Evolutionary conservation across 2,888 invertebrate genomes (phyloP).

Genomic region (Pyralis farinalis): DNA sequence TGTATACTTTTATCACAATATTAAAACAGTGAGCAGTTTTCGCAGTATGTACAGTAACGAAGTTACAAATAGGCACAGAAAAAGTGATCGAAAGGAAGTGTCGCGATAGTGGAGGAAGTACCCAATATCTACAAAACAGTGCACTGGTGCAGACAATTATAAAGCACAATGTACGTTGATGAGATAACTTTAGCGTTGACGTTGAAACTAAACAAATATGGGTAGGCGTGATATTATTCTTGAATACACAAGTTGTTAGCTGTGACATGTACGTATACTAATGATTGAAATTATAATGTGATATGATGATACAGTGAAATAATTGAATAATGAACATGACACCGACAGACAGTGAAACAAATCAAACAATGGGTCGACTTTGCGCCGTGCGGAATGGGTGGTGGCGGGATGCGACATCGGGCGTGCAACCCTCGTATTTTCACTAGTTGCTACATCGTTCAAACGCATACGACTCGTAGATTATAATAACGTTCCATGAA

Average conservation of each 20-base stretch:
- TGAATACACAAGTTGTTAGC: neutral
- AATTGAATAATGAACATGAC: constrained; percentile 29
- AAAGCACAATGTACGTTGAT: constrained; percentile 5
- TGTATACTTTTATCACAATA: neutral
- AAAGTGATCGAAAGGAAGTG: neutral
- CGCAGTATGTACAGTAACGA: no score
- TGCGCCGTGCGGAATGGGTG: constrained; percentile 55
- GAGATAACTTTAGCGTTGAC: constrained; percentile 10
- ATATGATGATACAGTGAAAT: constrained; percentile 24
- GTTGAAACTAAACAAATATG: constrained; percentile 12
- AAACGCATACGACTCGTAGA: neutral
- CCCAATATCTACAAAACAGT: constrained; percentile 6
- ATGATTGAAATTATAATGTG: neutral
- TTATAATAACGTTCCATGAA: neutral
- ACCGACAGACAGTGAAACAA: constrained; percentile 36
- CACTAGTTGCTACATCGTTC: constrained; percentile 7
- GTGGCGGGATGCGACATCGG: constrained; percentile 29
- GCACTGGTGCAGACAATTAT: constrained; percentile 8
- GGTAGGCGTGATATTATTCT: constrained; percentile 9
- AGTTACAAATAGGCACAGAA: neutral
- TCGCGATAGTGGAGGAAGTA: neutral
- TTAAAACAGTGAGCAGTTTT: neutral
- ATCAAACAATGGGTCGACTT: constrained; percentile 78
- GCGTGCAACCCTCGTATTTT: neutral
- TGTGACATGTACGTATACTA: neutral